A percentile compares a stretch with the other conserved stretches of the same genome.
phyloP scores from a whole-genome alignment of 2,113 vertebrate species.

The Thalassoma bifasciatum region DNA sequence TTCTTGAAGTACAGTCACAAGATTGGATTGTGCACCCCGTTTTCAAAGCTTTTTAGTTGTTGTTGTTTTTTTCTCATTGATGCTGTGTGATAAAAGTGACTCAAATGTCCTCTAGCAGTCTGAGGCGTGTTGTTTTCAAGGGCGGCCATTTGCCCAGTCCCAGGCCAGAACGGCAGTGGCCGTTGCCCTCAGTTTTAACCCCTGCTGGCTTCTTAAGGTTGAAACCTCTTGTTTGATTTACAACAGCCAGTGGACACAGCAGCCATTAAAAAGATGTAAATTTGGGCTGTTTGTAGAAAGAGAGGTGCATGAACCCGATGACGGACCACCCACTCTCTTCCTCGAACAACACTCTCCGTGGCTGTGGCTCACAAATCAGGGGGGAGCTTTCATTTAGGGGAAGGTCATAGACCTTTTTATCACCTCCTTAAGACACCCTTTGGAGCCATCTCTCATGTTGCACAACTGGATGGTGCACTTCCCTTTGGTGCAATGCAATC shows the following conservation, averaged over 20 bases:
- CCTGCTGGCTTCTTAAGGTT: slow-evolving; percentile 68
- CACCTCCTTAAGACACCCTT: slow-evolving; percentile 74
- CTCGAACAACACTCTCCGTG: slow-evolving; percentile 64
- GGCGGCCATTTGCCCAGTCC: slow-evolving; percentile 53
- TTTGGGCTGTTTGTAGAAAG: slow-evolving; percentile 69
- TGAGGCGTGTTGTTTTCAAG: slow-evolving; percentile 45
- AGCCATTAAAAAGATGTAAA: slow-evolving; percentile 81
- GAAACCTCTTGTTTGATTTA: slow-evolving; percentile 78
- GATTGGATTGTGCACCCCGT: background rate
- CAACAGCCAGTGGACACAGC: slow-evolving; percentile 70
- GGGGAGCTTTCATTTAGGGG: slow-evolving; percentile 73
- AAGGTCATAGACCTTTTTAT: slow-evolving; percentile 82
- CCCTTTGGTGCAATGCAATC: background rate
- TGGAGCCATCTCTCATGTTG: slow-evolving; percentile 66
- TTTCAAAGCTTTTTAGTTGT: background rate
- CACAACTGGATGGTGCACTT: slow-evolving; percentile 55
- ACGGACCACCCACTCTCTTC: slow-evolving; percentile 81
- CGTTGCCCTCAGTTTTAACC: slow-evolving; percentile 62
- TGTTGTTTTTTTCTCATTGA: background rate
- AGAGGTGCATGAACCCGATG: slow-evolving; percentile 70
- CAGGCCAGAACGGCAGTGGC: slow-evolving; percentile 53
- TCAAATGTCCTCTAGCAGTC: slow-evolving; percentile 25
- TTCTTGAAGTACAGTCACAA: no score
- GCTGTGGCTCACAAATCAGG: slow-evolving; percentile 75
- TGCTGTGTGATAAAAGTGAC: slow-evolving; percentile 27